A percentile compares a stretch with the other conserved stretches of the same genome.
These are phyloP conservation scores for Helicoverpa assulta DNA, from an alignment of 2,888 invertebrate genomes.

Conservation along the genomic window DNA sequence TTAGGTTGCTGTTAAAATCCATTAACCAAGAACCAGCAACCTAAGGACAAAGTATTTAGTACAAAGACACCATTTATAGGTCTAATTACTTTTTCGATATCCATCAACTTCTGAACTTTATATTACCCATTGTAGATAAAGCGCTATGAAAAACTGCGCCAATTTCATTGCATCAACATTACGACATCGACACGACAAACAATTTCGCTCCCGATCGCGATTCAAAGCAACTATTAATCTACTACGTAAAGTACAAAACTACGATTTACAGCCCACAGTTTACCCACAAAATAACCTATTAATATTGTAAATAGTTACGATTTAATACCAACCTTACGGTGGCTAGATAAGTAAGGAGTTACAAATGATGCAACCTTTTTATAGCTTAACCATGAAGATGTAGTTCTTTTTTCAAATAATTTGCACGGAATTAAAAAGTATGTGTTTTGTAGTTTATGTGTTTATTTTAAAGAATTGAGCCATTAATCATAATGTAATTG, in stretches of 20 bases:
- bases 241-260: constrained; percentile 64
- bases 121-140: background rate
- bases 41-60: no score
- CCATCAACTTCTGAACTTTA: background rate
- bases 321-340: constrained; percentile 71
- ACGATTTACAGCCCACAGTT: constrained; percentile 79
- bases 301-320: constrained; percentile 85
- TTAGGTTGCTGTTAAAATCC: no score
- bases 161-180: constrained; percentile 22
- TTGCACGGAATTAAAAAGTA: background rate
- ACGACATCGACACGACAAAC: constrained; percentile 49
- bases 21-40: no score
- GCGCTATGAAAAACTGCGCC: background rate
- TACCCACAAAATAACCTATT: constrained; percentile 83
- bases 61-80: no score
- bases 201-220: constrained; percentile 59
- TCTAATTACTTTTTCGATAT: background rate
- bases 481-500: no score
- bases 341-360: constrained; percentile 37
- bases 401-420: constrained; percentile 27
- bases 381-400: constrained; percentile 45
- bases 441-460: no score
- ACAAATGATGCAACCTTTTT: constrained; percentile 51
- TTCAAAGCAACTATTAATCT: constrained; percentile 73
- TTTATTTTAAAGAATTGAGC: no score